A percentile compares a stretch with the other conserved stretches of the same genome.
Evolutionary conservation across 2,113 vertebrate species (phyloP).

Genomic region (Onychostruthus taczanowskii): DNA sequence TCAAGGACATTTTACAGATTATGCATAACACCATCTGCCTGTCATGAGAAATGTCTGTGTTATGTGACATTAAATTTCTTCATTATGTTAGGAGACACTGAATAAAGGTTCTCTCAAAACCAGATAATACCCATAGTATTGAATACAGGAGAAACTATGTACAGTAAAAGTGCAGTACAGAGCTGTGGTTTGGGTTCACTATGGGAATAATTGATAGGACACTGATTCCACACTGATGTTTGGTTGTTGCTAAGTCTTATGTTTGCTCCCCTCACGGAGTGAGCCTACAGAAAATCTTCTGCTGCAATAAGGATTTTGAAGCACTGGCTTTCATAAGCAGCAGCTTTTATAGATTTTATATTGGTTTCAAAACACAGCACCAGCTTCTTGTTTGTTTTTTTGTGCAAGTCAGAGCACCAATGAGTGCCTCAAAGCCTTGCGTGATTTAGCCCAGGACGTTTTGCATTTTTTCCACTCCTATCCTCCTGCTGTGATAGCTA

Average conservation of each 20-base stretch:
- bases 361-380: too few relatives aligned
- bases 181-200: background rate
- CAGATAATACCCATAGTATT: background rate
- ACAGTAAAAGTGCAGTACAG: background rate
- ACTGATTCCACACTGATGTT: rapidly evolving
- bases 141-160: background rate
- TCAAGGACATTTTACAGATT: background rate
- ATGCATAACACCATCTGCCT: background rate
- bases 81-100: background rate
- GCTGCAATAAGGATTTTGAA: too few relatives aligned
- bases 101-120: background rate
- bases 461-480: background rate
- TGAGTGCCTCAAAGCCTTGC: background rate
- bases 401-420: background rate
- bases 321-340: too few relatives aligned
- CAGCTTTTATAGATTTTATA: too few relatives aligned
- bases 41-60: background rate
- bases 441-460: background rate
- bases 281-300: too few relatives aligned
- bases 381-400: too few relatives aligned
- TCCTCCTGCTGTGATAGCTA: background rate
- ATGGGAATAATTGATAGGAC: background rate
- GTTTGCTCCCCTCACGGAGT: too few relatives aligned
- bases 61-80: background rate
- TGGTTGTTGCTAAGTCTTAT: too few relatives aligned